Evolutionary conservation across 2,888 invertebrate genomes (phyloP).

Genomic region (Junonia oenone): DNA sequence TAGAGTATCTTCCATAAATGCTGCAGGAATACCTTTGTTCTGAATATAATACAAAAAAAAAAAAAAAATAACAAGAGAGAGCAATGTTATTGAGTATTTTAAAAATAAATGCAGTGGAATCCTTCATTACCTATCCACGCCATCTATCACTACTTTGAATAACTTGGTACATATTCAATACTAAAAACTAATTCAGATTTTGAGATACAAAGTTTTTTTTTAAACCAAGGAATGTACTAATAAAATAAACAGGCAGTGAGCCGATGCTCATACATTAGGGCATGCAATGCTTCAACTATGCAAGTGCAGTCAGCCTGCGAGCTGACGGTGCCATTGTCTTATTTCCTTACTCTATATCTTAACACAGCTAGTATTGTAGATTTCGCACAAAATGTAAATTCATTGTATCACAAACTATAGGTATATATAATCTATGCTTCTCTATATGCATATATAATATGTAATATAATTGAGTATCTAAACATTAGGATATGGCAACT

Average conservation of each 20-base stretch:
- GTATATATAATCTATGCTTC: conserved; percentile 63
- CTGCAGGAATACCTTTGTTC: background rate
- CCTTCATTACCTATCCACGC: background rate
- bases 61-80: conserved; percentile 19
- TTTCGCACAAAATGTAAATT: conserved; percentile 72
- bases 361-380: conserved; percentile 53
- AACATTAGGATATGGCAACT: conserved; percentile 77
- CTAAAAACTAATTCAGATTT: background rate
- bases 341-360: conserved; percentile 31
- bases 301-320: background rate
- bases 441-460: conserved; percentile 62
- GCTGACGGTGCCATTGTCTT: conserved; percentile 3
- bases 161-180: background rate
- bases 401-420: conserved; percentile 77
- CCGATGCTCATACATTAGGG: background rate
- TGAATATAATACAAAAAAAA: background rate
- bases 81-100: conserved; percentile 26
- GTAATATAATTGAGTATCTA: conserved; percentile 74
- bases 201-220: background rate
- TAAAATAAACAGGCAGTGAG: conserved; percentile 14
- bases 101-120: conserved; percentile 20
- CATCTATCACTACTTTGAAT: background rate
- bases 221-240: conserved; percentile 14
- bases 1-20: background rate
- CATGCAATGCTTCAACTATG: background rate